These are phyloP conservation scores for Smithornis capensis DNA, from an alignment of 2,113 vertebrate species.

Conservation along the genomic window DNA sequence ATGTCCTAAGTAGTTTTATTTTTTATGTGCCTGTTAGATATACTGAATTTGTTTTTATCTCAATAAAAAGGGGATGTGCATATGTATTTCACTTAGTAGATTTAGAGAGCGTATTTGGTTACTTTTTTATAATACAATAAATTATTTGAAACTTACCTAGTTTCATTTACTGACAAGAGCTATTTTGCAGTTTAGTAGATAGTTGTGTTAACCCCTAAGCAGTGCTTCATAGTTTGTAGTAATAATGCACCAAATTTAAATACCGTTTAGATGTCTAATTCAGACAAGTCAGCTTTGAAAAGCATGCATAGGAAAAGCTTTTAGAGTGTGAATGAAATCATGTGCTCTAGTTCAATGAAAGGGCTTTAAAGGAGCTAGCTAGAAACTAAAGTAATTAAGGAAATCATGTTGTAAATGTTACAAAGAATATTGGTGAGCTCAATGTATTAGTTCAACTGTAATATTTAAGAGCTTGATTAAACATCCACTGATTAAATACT, in stretches of 20 bases:
- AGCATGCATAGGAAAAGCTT: slow-evolving; percentile 7
- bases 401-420: not conserved
- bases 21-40: not conserved
- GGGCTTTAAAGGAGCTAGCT: not conserved
- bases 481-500: not conserved
- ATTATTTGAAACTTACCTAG: not conserved
- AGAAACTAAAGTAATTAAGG: slow-evolving; percentile 29
- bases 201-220: slow-evolving; percentile 8
- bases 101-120: not conserved
- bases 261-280: not conserved
- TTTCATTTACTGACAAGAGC: not conserved
- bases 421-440: not conserved
- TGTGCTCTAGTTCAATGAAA: slow-evolving; percentile 7
- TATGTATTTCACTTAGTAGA: not conserved
- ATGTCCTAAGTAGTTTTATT: not conserved
- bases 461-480: not conserved
- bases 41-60: not conserved
- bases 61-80: not conserved
- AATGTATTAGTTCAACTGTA: not conserved
- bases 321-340: slow-evolving; percentile 30
- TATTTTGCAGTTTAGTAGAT: not conserved
- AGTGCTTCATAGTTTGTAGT: slow-evolving; percentile 6
- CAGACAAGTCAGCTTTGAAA: slow-evolving; percentile 47
- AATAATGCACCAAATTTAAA: slow-evolving; percentile 34
- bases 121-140: not conserved